Evolutionary conservation across 2,888 invertebrate genomes (phyloP), one percentile per base, ranked within the genome.

Genomic region (Laothoe populi): DNA sequence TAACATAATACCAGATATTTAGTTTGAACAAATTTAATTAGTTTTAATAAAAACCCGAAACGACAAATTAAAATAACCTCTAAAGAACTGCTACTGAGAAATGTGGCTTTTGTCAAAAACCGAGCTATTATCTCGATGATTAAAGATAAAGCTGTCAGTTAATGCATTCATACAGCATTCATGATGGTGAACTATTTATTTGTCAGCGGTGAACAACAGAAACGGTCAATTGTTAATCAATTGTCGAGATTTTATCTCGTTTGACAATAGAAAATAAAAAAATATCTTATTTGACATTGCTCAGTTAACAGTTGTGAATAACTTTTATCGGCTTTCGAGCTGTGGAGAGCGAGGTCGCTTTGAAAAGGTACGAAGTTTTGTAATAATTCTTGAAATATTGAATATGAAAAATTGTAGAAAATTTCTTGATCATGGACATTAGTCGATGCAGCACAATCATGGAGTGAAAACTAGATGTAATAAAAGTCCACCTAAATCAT

Each of bases 241-340:
- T 53, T 63, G 59, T 57, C 38, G 10, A 7, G 53, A 53, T 53
- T 11, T 53, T 53, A 53, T 53, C 53, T 4, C 31, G 19, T 31
- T 53, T 44, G 59, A 44, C 59, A 59, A 45, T 59, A 45, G 59
- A 45, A 40, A 59, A 35, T 19, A 57, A 38, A 58, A 42, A 45
- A 59, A 44, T 44, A 26, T 59, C 21, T 23, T 59, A 45, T 59
- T 59, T 59, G 59, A 59, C 59, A 59, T 59, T 59, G 59, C 16
- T 45, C 44, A 45, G 59, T 59, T 59, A 59, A 59, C 59, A 31
- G 44, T 45, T 59, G 19, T 35, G 53, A 35, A 31, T 35, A 11
- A 53, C 19, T 19, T 35, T 53, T 53, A 53, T 53, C 31, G 19
- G 53, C 53, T 53, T 35, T 53, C 35, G 31, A 35, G 35, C 53